Conservation (phyloP, 2,113 vertebrate species). For the Leucosticte australis region DNA sequence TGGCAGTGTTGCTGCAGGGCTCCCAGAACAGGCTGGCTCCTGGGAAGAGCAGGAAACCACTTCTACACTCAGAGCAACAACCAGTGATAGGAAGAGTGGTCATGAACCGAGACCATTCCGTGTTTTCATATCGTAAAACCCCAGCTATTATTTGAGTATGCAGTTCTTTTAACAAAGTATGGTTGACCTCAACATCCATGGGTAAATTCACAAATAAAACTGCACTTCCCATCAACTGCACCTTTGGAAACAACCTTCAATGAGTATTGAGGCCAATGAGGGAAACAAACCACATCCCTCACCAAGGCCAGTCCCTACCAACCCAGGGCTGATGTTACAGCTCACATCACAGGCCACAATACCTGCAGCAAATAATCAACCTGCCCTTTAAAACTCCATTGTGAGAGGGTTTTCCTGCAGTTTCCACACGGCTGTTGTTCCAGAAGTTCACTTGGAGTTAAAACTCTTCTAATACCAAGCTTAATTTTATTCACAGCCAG, state of each 20-base stretch:
- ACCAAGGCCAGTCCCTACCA: background rate
- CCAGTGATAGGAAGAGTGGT: background rate
- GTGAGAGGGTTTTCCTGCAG: background rate
- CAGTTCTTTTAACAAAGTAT: background rate
- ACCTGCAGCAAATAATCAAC: background rate
- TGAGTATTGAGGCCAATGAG: background rate
- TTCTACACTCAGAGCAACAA: background rate
- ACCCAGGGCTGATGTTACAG: background rate
- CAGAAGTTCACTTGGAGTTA: background rate
- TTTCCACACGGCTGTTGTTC: accelerated
- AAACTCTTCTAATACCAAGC: background rate
- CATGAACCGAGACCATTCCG: background rate
- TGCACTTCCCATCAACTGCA: background rate
- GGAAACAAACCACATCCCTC: background rate
- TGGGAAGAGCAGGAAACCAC: background rate
- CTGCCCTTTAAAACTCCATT: background rate
- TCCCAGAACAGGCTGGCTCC: background rate
- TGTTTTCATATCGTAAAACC: background rate
- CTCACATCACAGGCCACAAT: accelerated
- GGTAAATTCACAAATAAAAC: background rate
- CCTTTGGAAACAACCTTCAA: background rate
- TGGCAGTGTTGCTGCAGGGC: background rate
- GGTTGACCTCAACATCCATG: background rate
- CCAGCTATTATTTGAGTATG: background rate
- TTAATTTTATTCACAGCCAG: background rate